These are phyloP conservation scores for Papilio polytes DNA, from an alignment of 1,140 invertebrate genomes.

Conservation along the genomic window DNA sequence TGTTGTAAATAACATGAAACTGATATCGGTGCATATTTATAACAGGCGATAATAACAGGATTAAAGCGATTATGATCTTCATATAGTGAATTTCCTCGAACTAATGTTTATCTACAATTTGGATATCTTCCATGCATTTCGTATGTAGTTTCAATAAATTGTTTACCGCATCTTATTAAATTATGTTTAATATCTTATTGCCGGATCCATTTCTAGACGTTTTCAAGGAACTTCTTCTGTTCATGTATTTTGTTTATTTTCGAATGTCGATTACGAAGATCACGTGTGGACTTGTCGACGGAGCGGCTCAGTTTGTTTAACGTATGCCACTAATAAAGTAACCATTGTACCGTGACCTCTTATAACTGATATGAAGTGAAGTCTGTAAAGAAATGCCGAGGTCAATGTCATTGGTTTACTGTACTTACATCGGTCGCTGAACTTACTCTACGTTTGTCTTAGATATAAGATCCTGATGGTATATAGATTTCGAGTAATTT, in stretches of 20 bases:
- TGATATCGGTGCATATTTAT: background rate
- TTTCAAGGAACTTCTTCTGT: conserved; percentile 68
- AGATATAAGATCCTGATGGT: background rate
- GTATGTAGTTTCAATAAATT: conserved; percentile 29
- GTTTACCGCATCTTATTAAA: conserved; percentile 33
- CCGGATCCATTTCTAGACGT: conserved; percentile 52
- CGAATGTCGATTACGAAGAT: conserved; percentile 69
- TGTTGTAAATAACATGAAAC: no score
- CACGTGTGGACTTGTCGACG: conserved; percentile 67
- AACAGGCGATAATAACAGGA: background rate
- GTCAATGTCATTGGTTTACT: conserved; percentile 44
- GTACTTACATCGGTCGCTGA: conserved; percentile 54
- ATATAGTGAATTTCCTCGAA: background rate
- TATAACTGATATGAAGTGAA: background rate
- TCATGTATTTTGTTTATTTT: conserved; percentile 74
- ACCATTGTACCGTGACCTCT: conserved; percentile 53
- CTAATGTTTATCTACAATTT: conserved; percentile 25
- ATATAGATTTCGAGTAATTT: background rate
- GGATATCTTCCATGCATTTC: conserved; percentile 29
- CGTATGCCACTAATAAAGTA: conserved; percentile 53
- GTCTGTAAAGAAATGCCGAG: conserved; percentile 30
- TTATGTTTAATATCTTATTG: conserved; percentile 35
- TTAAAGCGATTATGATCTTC: background rate
- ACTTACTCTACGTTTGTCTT: conserved; percentile 42
- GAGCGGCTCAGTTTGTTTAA: conserved; percentile 73